Percentiles rank a stretch among this genome's conserved stretches.
These are phyloP conservation scores for Australoheros scitulus DNA, from an alignment of 2,113 vertebrate species.

Conservation along the genomic window DNA sequence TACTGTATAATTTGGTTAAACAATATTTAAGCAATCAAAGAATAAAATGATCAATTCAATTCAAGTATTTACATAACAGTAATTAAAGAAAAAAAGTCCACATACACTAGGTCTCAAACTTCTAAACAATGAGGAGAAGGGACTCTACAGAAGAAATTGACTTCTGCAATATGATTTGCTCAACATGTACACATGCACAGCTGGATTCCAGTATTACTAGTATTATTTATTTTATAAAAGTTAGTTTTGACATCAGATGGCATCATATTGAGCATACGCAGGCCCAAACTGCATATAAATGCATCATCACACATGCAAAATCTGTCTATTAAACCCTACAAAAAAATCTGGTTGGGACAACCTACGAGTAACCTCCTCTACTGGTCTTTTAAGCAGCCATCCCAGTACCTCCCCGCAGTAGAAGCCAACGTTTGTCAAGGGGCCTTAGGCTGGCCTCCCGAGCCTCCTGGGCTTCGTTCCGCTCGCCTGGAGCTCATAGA, in stretches of 20 bases:
- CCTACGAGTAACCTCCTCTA: not conserved
- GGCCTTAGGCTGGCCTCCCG: conserved; percentile 89
- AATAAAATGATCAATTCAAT: not conserved
- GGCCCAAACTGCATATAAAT: not conserved
- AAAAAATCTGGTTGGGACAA: not conserved
- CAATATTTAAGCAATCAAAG: not conserved
- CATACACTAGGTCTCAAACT: not conserved
- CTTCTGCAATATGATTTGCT: not conserved
- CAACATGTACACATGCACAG: not conserved
- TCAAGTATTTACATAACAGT: not conserved
- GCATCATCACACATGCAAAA: not conserved
- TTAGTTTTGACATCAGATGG: not conserved
- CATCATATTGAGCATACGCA: not conserved
- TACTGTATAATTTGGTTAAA: not conserved
- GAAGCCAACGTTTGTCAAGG: conserved; percentile 71
- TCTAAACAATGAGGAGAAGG: not conserved
- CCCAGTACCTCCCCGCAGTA: conserved; percentile 76
- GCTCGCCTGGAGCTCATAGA: conserved; percentile 87
- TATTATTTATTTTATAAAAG: too few species aligned
- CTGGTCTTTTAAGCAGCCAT: conserved; percentile 64
- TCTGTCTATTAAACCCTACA: not conserved
- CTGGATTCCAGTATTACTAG: too few species aligned
- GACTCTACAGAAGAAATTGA: not conserved
- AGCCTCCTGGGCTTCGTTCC: conserved; percentile 88
- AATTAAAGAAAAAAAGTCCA: not conserved